Percentiles rank a stretch among this genome's conserved stretches.
These are phyloP conservation scores for Polyergus mexicanus DNA, from an alignment of 1,140 invertebrate genomes.

Conservation along the genomic window DNA sequence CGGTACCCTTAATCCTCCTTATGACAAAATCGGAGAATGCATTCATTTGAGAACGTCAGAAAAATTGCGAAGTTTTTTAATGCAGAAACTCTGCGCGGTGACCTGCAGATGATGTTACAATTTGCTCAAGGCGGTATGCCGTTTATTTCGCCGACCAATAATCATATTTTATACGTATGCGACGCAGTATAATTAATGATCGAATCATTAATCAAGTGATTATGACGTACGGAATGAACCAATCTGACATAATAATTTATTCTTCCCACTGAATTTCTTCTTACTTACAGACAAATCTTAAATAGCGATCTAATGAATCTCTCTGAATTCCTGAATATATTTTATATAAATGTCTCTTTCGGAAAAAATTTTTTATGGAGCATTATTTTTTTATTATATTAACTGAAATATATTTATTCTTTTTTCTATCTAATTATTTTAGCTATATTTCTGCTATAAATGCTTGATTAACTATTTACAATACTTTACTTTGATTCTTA, in stretches of 20 bases:
- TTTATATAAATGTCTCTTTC: slow-evolving; percentile 29
- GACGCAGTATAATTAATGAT: slow-evolving; percentile 46
- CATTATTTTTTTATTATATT: slow-evolving; percentile 5
- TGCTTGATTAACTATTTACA: not conserved
- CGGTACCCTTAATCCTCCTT: slow-evolving; percentile 68
- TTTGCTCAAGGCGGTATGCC: slow-evolving; percentile 22
- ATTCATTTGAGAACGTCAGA: slow-evolving; percentile 64
- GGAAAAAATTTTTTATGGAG: not conserved
- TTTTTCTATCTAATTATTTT: not conserved
- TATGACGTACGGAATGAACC: slow-evolving; percentile 48
- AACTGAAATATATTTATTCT: slow-evolving; percentile 29
- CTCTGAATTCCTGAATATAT: slow-evolving; percentile 33
- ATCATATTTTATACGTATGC: slow-evolving; percentile 54
- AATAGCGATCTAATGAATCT: slow-evolving; percentile 53
- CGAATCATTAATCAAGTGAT: slow-evolving; percentile 50
- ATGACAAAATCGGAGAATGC: slow-evolving; percentile 65
- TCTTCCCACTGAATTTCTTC: slow-evolving; percentile 12
- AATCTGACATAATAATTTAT: slow-evolving; percentile 58
- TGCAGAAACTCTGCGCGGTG: slow-evolving; percentile 23
- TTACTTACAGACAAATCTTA: slow-evolving; percentile 40
- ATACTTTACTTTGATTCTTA: not conserved
- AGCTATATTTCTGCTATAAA: not conserved
- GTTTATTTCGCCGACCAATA: slow-evolving; percentile 52
- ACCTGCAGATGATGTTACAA: slow-evolving; percentile 46
- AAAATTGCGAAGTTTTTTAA: slow-evolving; percentile 65